Evolutionary conservation across 1,140 invertebrate genomes (phyloP).

Genomic region (Drosophila dunni): DNA sequence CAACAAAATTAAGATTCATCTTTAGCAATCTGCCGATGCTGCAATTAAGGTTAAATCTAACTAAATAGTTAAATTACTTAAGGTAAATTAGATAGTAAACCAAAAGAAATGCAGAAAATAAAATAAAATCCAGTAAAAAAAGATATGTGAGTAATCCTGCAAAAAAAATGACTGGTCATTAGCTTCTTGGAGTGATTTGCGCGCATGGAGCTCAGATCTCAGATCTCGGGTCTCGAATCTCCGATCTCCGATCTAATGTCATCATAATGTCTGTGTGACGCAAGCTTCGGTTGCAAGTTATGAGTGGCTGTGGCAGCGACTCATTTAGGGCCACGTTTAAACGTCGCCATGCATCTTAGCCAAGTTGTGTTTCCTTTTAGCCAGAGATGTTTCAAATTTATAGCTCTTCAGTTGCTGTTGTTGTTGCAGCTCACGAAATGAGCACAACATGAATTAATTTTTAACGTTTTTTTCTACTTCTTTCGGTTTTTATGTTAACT

Average conservation of each 20-base stretch:
- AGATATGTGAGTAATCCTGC: background rate
- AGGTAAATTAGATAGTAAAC: conserved; percentile 4
- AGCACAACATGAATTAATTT: conserved; percentile 81
- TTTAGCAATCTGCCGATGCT: conserved; percentile 10
- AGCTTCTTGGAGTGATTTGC: conserved; percentile 5
- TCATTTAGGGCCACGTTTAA: conserved; percentile 20
- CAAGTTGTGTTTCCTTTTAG: background rate
- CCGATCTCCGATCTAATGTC: background rate
- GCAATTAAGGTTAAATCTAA: conserved; percentile 24
- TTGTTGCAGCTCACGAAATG: conserved; percentile 70
- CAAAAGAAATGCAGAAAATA: conserved; percentile 3
- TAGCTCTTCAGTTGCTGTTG: conserved; percentile 27
- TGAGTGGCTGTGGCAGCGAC: conserved; percentile 9
- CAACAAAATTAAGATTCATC: background rate
- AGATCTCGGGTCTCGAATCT: too few species aligned
- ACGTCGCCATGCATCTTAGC: conserved; percentile 10
- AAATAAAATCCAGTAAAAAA: background rate
- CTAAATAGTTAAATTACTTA: conserved; percentile 14
- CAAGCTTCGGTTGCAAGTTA: conserved; percentile 1
- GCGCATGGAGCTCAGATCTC: background rate
- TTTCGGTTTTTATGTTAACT: conserved; percentile 4
- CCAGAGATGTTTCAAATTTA: conserved; percentile 31
- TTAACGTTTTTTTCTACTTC: conserved; percentile 63
- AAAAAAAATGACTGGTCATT: conserved; percentile 15
- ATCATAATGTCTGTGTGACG: background rate